phyloP scores from a whole-genome alignment of 2,113 vertebrate species.

The Hyla sarda region DNA sequence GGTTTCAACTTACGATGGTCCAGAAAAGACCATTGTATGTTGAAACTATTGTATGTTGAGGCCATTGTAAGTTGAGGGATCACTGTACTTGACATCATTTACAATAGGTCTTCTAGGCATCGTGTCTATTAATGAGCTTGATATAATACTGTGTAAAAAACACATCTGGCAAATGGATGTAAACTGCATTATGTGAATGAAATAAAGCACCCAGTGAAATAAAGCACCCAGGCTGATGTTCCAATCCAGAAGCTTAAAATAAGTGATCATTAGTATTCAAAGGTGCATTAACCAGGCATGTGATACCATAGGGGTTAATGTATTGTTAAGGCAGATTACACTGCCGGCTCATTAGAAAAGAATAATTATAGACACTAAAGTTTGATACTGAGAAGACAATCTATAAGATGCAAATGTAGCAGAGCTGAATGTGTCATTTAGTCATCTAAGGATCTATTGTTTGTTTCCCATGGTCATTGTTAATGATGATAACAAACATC shows the following conservation, averaged over 20 bases:
- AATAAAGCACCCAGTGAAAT: not conserved
- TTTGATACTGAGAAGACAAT: not conserved
- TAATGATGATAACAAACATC: not conserved
- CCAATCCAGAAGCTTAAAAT: not conserved
- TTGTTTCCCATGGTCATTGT: not conserved
- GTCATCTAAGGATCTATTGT: not conserved
- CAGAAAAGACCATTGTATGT: no score
- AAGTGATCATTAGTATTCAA: not conserved
- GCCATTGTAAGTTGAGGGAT: no score
- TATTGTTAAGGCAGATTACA: not conserved
- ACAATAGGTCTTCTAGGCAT: not conserved
- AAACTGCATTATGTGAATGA: not conserved
- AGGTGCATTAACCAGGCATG: not conserved
- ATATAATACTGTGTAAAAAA: not conserved
- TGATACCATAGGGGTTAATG: not conserved
- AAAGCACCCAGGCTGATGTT: not conserved
- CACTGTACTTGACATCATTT: not conserved
- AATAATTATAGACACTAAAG: not conserved
- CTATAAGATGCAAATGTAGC: conserved; percentile 2
- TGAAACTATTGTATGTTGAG: no score
- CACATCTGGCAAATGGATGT: not conserved
- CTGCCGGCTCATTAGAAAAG: not conserved
- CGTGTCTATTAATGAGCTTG: not conserved
- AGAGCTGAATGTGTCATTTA: not conserved
- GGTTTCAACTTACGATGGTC: no score